phyloP scores from a whole-genome alignment of 2,797 vertebrate genomes.

The Schizothorax lantsangensis region DNA sequence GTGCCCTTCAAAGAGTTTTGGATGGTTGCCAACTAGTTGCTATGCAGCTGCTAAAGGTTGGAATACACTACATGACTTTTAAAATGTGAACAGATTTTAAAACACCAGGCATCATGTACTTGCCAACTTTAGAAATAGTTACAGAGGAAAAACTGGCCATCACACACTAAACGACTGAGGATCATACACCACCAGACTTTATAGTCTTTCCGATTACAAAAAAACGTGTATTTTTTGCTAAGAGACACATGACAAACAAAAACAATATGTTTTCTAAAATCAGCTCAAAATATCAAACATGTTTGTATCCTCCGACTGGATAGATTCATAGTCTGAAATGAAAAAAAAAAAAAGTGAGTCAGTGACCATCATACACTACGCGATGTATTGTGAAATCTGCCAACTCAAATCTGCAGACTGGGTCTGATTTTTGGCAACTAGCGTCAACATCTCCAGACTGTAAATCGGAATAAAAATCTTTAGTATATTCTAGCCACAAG shows the following conservation, averaged over 20 bases:
- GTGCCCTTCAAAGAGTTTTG: background rate
- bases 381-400: background rate
- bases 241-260: too few relatives aligned
- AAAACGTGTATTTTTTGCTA: background rate
- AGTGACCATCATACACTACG: background rate
- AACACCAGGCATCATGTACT: background rate
- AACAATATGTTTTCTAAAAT: too few relatives aligned
- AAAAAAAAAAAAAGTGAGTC: too few relatives aligned
- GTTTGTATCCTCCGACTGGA: too few relatives aligned
- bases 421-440: background rate
- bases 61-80: background rate
- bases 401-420: background rate
- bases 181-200: background rate
- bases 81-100: background rate
- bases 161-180: background rate
- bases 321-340: too few relatives aligned
- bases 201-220: background rate
- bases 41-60: background rate
- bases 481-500: background rate
- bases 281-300: too few relatives aligned
- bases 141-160: background rate
- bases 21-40: background rate
- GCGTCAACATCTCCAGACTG: background rate
- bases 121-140: background rate
- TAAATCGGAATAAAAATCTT: background rate